These are phyloP conservation scores for Bombus breviceps DNA, from an alignment of 1,140 invertebrate species.

Conservation along the genomic window DNA sequence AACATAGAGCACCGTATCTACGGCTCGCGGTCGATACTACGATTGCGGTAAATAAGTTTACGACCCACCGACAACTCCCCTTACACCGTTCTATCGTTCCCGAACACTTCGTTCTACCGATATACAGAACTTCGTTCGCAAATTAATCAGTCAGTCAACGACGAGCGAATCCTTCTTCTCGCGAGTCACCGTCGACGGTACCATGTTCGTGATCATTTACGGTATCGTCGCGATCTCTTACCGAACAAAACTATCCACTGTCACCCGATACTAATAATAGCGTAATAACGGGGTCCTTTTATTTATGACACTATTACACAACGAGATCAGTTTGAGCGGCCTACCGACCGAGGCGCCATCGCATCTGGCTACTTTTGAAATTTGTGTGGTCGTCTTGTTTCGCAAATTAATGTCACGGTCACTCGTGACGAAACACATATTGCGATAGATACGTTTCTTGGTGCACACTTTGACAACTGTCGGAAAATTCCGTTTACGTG, in stretches of 20 bases:
- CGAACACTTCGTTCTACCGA: too few relatives aligned
- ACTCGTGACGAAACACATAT: background rate
- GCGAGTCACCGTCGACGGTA: background rate
- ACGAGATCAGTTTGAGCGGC: background rate
- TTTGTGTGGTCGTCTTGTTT: background rate
- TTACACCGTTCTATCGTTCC: background rate
- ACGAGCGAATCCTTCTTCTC: background rate
- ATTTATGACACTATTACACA: constrained; percentile 40
- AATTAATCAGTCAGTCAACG: background rate
- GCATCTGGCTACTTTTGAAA: constrained; percentile 14
- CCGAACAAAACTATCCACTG: background rate
- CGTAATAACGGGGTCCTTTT: constrained; percentile 29
- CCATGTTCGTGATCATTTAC: constrained; percentile 11
- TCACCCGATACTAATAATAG: constrained; percentile 29
- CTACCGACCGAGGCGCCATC: constrained; percentile 3
- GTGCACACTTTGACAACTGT: too few relatives aligned
- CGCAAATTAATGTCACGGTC: constrained; percentile 30
- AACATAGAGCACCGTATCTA: constrained; percentile 15
- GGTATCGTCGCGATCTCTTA: constrained; percentile 15
- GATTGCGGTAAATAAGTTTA: constrained; percentile 33
- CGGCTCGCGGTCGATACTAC: background rate
- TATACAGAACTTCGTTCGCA: too few relatives aligned
- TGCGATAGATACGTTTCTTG: too few relatives aligned
- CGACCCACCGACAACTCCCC: background rate
- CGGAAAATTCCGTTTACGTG: background rate